These are phyloP conservation scores for Dinoponera quadriceps DNA, from an alignment of 1,140 invertebrate species.

Conservation along the genomic window DNA sequence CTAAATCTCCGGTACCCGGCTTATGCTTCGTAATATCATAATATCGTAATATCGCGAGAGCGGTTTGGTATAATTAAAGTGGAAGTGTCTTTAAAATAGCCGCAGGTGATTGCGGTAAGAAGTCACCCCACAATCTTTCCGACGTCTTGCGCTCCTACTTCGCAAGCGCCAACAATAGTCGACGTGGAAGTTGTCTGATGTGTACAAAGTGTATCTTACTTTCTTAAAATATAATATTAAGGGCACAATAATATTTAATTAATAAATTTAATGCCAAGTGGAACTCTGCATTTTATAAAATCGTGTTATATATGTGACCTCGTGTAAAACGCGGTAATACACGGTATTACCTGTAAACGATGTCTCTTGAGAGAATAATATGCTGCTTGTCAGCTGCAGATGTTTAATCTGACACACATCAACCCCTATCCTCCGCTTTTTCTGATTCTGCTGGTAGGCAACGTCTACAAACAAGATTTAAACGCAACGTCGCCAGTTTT, in stretches of 20 bases:
- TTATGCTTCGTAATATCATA: slow-evolving; percentile 82
- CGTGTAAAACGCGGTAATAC: slow-evolving; percentile 5
- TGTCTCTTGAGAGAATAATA: slow-evolving; percentile 24
- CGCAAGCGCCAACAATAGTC: slow-evolving; percentile 49
- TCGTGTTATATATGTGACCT: slow-evolving; percentile 7
- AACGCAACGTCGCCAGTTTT: slow-evolving; percentile 31
- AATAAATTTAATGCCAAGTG: slow-evolving; percentile 16
- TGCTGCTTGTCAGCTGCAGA: slow-evolving; percentile 52
- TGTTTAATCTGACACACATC: slow-evolving; percentile 49
- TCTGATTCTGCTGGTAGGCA: slow-evolving; percentile 39
- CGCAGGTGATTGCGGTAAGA: slow-evolving; percentile 78
- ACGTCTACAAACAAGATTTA: slow-evolving; percentile 53
- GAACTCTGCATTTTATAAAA: not conserved
- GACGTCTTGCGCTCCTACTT: slow-evolving; percentile 66
- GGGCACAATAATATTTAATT: not conserved
- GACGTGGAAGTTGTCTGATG: slow-evolving; percentile 1
- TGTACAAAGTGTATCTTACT: slow-evolving; percentile 1
- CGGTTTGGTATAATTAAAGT: slow-evolving; percentile 83
- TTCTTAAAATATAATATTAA: slow-evolving; percentile 9
- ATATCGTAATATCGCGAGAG: slow-evolving; percentile 82
- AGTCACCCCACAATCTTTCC: slow-evolving; percentile 68
- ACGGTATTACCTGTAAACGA: slow-evolving; percentile 22
- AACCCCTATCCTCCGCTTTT: slow-evolving; percentile 24
- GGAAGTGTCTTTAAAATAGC: slow-evolving; percentile 83
- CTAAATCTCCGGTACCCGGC: slow-evolving; percentile 77